Base-by-base conservation (phyloP, 1,140 invertebrate species). In the Cydia fagiglandana region DNA sequence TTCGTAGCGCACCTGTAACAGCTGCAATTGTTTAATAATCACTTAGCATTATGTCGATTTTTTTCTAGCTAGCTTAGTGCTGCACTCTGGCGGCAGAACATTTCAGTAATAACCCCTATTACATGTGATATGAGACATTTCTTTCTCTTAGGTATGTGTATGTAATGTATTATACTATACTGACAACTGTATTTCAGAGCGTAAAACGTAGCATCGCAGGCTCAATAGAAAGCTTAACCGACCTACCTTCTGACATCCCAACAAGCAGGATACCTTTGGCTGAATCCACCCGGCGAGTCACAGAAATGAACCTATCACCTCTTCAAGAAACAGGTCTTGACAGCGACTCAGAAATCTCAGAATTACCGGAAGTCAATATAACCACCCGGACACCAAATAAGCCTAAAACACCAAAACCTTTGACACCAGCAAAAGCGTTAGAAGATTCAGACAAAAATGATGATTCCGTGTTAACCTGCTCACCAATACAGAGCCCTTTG, bases 401-500 rank as follows among this genome's bases (percentile, higher is more conserved):
- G 38, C 34, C n/a, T 41, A 34, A 10, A 70, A 66, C 64, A 66
- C 24, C 30, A 20, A 70, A 34, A 17, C 10, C 45, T 50, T 28
- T 79, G 73, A 82, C 83, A 6, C 79, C 81, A 0, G 56, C 75
- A 34, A 84, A 83, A 64, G 45, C 47, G 2, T 10, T 10, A 70
- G 78, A 81, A 45, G 61, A 77, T 5, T 34, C 34, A 34, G 34
- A 34, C 34, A 76, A 81, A 7, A 20, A 38, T 12, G 79, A 89
- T 45, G 64, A 73, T 34, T 87, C 88, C 0, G 83, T 77, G 77
- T 30, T 90, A n/a, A 80, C 83, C 2, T 90, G 88, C 76, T 92
- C 89, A 0, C 87, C 90, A 4, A 86, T 92, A 74, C 41, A 76
- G 0, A 91, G 87, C 70, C 88, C 90, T 0, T 38, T 86, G 5